Conservation (phyloP, 2,113 vertebrate genomes). For the Corapipo altera region DNA sequence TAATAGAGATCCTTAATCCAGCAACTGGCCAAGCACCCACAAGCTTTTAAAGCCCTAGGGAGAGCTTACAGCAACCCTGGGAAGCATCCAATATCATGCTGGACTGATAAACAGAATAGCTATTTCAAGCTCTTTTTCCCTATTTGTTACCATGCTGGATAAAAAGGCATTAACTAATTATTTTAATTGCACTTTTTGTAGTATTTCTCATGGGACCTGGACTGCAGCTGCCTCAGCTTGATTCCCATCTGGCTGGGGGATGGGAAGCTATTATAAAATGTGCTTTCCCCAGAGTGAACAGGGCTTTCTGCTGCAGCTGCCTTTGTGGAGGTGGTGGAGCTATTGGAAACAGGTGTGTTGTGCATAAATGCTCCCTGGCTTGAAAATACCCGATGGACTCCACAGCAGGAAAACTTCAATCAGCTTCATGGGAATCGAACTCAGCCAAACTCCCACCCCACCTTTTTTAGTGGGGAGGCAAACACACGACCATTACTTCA, state of each 20-base stretch:
- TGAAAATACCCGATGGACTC: not conserved
- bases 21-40: not conserved
- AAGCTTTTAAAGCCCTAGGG: not conserved
- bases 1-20: not conserved
- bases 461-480: rapidly evolving
- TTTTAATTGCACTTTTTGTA: constrained; percentile 59
- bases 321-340: not conserved
- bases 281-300: not conserved
- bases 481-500: not conserved
- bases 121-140: not conserved
- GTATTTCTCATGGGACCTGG: not conserved
- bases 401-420: not conserved
- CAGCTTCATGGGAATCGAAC: not conserved
- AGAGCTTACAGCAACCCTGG: not conserved
- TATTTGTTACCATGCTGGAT: not conserved
- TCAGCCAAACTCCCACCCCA: not conserved
- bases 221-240: constrained; percentile 40
- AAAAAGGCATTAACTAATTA: constrained; percentile 57
- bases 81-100: not conserved
- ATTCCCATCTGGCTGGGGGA: constrained; percentile 48
- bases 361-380: not conserved
- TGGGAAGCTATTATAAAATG: not conserved
- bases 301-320: not conserved
- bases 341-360: not conserved
- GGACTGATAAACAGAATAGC: not conserved